Base-by-base conservation (phyloP, 1,140 invertebrate species). In the Dinothrombium tinctorium region DNA sequence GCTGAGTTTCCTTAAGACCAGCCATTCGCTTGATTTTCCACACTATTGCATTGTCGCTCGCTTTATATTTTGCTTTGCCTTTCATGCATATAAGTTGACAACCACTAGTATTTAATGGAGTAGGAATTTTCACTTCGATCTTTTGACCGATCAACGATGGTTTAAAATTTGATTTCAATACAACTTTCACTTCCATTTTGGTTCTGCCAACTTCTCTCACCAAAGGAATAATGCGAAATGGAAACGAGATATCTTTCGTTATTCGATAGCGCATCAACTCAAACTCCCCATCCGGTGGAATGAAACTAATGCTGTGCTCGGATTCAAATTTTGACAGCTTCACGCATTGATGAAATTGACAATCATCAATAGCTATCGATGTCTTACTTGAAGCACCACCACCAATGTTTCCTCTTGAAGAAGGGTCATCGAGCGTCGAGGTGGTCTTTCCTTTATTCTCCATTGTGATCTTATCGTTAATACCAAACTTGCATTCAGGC, bases 1-100 rank as follows among this genome's bases (percentile, higher is more conserved):
- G 64, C 57, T 99, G 94, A 1, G 90, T 96, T 56, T 99, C 94
- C 57, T 99, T 99, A 90, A 99, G 96, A 11, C 94, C 94, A 4
- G 87, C 90, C 89, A 99, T 98, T 33, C 92, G 71, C 58, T 99
- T 99, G 44, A 99, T 98, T 55, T 98, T 98, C 94, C 94, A 99
- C 22, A 98, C 90, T 54, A 99, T 99, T 21, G 92, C 92, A 61
- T 99, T 99, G 60, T 99, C 94, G 1, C 89, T 94, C 5, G 94
- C 83, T 62, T 99, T 99, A 58, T 99, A 99, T 56, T 99, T 99
- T 2, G 94, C 94, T 57, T 96, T 96, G 5, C 94, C 94, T 59
- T 99, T 99, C 54, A 98, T 73, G 52, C 92, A 98, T 53, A 99
- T 95, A 37, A 99, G 67, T 54, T 98, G 92, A 5, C 98, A 92